Conservation (phyloP, 2,888 invertebrate genomes). For the Elegia similella region DNA sequence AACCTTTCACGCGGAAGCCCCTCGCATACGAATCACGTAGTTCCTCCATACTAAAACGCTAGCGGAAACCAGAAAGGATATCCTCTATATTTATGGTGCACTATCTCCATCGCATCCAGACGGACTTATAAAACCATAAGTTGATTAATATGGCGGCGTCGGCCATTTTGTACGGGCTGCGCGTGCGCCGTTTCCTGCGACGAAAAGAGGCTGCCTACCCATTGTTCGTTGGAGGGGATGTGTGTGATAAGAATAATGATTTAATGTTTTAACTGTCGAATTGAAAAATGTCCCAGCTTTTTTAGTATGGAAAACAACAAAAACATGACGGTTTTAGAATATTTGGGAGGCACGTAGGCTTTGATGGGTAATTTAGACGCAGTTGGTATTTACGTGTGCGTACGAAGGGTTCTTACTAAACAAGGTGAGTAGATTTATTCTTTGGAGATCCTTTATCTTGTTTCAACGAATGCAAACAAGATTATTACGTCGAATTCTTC, state of each 20-base stretch:
- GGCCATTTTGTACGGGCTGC: slow-evolving; percentile 65
- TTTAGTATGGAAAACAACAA: slow-evolving; percentile 1
- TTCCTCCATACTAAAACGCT: slow-evolving; percentile 44
- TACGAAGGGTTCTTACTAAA: not conserved
- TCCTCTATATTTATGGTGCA: slow-evolving; percentile 67
- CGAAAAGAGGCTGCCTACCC: slow-evolving; percentile 74
- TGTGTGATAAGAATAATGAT: slow-evolving; percentile 65
- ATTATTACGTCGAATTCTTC: too few relatives aligned
- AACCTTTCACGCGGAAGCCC: slow-evolving; percentile 45
- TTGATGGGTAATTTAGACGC: not conserved
- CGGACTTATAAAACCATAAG: slow-evolving; percentile 57
- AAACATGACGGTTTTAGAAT: not conserved
- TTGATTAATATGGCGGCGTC: slow-evolving; percentile 54
- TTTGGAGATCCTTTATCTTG: not conserved
- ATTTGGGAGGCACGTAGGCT: not conserved
- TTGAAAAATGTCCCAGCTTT: slow-evolving; percentile 39
- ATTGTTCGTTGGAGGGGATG: slow-evolving; percentile 75
- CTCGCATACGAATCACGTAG: slow-evolving; percentile 51
- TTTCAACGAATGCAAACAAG: too few relatives aligned
- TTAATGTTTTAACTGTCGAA: slow-evolving; percentile 55
- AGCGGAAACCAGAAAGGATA: slow-evolving; percentile 72
- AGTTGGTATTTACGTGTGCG: not conserved
- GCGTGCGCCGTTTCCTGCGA: slow-evolving; percentile 76
- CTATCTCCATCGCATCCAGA: slow-evolving; percentile 70
- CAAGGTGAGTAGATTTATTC: not conserved